These are phyloP conservation scores for Saxidomus purpurata DNA, from an alignment of 1,140 invertebrate genomes.

Conservation along the genomic window DNA sequence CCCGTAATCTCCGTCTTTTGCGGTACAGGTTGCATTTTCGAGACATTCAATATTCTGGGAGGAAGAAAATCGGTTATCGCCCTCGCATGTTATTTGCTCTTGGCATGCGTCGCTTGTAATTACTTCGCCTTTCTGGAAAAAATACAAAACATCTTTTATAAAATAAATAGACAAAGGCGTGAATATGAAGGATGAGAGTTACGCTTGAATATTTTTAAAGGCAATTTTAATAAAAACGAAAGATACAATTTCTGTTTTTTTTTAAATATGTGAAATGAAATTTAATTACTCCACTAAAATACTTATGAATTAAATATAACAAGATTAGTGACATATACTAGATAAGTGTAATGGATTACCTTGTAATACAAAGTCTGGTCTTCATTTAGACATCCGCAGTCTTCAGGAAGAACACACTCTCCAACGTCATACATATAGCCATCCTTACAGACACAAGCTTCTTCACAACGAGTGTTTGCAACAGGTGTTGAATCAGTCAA, in stretches of 20 bases:
- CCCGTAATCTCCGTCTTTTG: conserved; percentile 24
- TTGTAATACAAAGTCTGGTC: conserved; percentile 55
- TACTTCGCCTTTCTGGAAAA: conserved; percentile 27
- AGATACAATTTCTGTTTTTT: too few species aligned
- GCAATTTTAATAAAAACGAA: too few species aligned
- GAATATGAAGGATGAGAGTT: too few species aligned
- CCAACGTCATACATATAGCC: conserved; percentile 61
- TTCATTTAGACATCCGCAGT: conserved; percentile 70
- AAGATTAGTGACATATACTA: too few species aligned
- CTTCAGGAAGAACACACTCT: conserved; percentile 53
- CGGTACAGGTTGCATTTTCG: conserved; percentile 18
- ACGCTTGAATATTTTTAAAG: too few species aligned
- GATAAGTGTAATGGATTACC: too few species aligned
- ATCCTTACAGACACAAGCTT: conserved; percentile 70
- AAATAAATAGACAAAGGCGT: too few species aligned
- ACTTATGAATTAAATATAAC: too few species aligned
- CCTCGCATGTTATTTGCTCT: neutral
- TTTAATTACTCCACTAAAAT: too few species aligned
- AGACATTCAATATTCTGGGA: neutral
- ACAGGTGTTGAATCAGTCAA: neutral
- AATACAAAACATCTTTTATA: too few species aligned
- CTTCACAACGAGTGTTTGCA: neutral
- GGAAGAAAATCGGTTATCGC: neutral
- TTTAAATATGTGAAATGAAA: too few species aligned
- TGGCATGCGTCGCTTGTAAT: neutral